phyloP scores from a whole-genome alignment of 2,888 invertebrate species.

The Rosalia funebris region DNA sequence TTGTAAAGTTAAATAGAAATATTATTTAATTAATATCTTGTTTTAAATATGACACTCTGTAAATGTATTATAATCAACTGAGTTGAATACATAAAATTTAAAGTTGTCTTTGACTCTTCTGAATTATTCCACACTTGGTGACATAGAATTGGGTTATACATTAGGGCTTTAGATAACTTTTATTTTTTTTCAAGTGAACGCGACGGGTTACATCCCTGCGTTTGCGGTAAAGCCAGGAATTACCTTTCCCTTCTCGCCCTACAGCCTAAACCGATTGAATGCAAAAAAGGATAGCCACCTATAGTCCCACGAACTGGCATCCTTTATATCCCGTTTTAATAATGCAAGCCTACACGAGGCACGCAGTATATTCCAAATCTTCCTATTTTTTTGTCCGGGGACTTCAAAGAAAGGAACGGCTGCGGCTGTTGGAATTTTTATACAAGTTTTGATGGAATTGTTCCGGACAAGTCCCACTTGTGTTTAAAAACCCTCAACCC shows the following conservation, averaged over 20 bases:
- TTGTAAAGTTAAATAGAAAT: too few species aligned
- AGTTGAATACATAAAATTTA: too few species aligned
- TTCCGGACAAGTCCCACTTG: background rate
- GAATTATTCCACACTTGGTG: too few species aligned
- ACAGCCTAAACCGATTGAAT: slow-evolving; percentile 20
- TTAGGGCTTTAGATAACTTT: too few species aligned
- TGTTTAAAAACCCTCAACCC: background rate
- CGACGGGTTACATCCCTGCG: too few species aligned
- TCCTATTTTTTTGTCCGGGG: slow-evolving; percentile 35
- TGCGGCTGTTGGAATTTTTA: slow-evolving; percentile 8
- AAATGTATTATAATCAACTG: too few species aligned
- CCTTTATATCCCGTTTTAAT: slow-evolving; percentile 38
- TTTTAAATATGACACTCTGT: too few species aligned
- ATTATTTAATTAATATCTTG: too few species aligned
- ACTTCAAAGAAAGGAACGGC: slow-evolving; percentile 11
- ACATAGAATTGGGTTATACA: too few species aligned
- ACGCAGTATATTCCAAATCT: slow-evolving; percentile 40
- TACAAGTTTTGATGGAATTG: slow-evolving; percentile 9
- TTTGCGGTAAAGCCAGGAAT: too few species aligned
- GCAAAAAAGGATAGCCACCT: slow-evolving; percentile 23
- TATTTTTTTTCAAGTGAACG: too few species aligned
- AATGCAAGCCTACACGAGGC: slow-evolving; percentile 42
- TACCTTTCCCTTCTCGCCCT: slow-evolving; percentile 6
- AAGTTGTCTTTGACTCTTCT: too few species aligned
- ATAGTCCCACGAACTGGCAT: slow-evolving; percentile 7